Base-by-base conservation (phyloP, 2,797 vertebrate genomes). In the Dallia pectoralis region DNA sequence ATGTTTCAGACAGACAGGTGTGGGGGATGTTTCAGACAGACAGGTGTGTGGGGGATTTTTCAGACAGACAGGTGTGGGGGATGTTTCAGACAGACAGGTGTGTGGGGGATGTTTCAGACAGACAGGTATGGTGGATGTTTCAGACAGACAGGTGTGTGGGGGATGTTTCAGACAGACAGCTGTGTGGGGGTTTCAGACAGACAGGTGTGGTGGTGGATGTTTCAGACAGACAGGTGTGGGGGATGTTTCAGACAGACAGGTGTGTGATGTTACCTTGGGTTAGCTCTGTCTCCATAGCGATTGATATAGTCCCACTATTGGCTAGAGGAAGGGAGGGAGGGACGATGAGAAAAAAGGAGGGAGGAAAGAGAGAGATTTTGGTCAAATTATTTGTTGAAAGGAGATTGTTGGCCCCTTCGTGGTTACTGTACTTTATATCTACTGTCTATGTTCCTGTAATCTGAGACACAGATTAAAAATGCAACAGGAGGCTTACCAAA, bases 381-480 rank as follows among this genome's bases (percentile, higher is more conserved):
- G 82, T 87, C 72, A 87, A 87, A 91, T 89, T 78, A 88, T 92
- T 91, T 91, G 89, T 88, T 92, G 90, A 91, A 88, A 91, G 86
- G 86, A 83, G 82, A 67, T 84, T 91, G 83, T 91, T 91, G 89
- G 88, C 87, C 78, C 78, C 84, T 89, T 83, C 77, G 84, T 83
- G 82, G 79, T 86, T 81, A 79, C 86, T 84, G 78, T 77, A 70
- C 83, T 88, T 80, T 84, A 85, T 91, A 89, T 90, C 86, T 89
- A 89, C 87, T 89, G 90, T 92, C 85, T 87, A 83, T 92, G 89
- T 91, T 90, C 89, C 88, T 91, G 91, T 91, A 93, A 93, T 80
- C 85, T 76, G 79, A 92, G 84, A 90, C 85, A 66, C 68, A 76
- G 74, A 70, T 77, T 89, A 81, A 81, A 53, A 79, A 80, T 73